Evolutionary conservation across 2,797 vertebrate genomes (phyloP).

Genomic region (Chelidonichthys spinosus): DNA sequence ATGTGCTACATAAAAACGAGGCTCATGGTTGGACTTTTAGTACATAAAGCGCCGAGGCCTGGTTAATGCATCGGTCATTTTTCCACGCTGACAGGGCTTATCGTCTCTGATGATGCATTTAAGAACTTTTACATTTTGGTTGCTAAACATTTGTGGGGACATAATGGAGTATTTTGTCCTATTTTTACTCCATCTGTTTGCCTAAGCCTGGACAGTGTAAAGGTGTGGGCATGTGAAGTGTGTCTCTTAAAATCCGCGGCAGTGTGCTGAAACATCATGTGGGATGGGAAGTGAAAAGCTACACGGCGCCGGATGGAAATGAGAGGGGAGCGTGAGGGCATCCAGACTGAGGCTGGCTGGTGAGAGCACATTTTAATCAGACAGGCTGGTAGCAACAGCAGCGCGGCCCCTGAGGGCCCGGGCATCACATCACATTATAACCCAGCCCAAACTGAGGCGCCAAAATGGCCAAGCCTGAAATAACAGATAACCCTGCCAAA

Average conservation of each 20-base stretch:
- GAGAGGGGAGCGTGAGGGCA: slow-evolving; percentile 64
- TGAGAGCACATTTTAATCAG: slow-evolving; percentile 76
- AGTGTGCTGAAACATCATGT: slow-evolving; percentile 39
- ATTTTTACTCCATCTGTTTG: slow-evolving; percentile 1
- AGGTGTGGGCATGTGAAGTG: slow-evolving; percentile 38
- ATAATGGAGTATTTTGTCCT: neutral
- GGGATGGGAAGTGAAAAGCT: slow-evolving; percentile 58
- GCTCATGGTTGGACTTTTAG: neutral
- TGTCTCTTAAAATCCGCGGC: slow-evolving; percentile 30
- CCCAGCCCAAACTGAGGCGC: slow-evolving; percentile 65
- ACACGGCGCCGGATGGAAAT: slow-evolving; percentile 49
- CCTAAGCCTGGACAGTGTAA: neutral
- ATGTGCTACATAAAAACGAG: neutral
- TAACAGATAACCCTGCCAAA: slow-evolving; percentile 82
- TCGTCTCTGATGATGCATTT: neutral
- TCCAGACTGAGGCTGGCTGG: slow-evolving; percentile 68
- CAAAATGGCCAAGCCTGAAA: slow-evolving; percentile 76
- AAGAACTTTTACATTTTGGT: neutral
- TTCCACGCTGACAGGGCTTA: neutral
- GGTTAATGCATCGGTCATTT: slow-evolving; percentile 5
- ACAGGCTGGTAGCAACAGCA: slow-evolving; percentile 73
- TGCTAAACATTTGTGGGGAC: neutral
- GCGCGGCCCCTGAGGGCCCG: slow-evolving; percentile 57
- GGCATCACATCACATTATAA: slow-evolving; percentile 78
- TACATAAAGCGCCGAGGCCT: neutral